A percentile compares a stretch with the other conserved stretches of the same genome.
Evolutionary conservation across 2,113 vertebrate species (phyloP).

Genomic region (Forbesichthys papilliferus): DNA sequence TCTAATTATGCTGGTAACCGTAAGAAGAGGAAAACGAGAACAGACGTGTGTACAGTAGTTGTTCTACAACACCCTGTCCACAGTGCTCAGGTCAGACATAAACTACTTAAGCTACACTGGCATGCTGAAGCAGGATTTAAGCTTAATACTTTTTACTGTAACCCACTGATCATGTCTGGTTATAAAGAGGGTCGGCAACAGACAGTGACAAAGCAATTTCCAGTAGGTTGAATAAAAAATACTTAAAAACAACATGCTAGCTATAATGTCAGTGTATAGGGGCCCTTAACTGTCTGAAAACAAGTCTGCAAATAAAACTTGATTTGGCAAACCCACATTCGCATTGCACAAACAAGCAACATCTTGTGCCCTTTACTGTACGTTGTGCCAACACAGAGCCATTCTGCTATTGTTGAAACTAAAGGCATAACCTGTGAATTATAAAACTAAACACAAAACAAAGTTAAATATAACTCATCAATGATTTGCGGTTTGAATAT

Average conservation of each 20-base stretch:
- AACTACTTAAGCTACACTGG: conserved; percentile 5
- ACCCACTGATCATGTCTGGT: conserved; percentile 26
- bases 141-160: conserved; percentile 25
- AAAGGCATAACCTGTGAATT: conserved; percentile 6
- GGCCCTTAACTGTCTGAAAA: background rate
- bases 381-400: conserved; percentile 1
- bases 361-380: background rate
- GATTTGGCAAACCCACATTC: too few relatives aligned
- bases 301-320: too few relatives aligned
- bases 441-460: background rate
- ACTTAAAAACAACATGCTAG: too few relatives aligned
- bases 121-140: conserved; percentile 44
- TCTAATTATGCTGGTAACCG: background rate
- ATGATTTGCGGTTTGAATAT: too few relatives aligned
- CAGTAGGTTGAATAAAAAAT: background rate
- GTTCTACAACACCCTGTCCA: conserved; percentile 5
- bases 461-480: background rate
- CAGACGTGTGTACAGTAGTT: conserved; percentile 1
- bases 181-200: conserved; percentile 10
- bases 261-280: too few relatives aligned
- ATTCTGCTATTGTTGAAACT: background rate
- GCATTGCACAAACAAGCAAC: background rate
- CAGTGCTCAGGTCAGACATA: conserved; percentile 31
- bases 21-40: conserved; percentile 10
- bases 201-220: background rate